Conservation (phyloP, 2,888 invertebrate genomes). For the Bedellia somnulentella region DNA sequence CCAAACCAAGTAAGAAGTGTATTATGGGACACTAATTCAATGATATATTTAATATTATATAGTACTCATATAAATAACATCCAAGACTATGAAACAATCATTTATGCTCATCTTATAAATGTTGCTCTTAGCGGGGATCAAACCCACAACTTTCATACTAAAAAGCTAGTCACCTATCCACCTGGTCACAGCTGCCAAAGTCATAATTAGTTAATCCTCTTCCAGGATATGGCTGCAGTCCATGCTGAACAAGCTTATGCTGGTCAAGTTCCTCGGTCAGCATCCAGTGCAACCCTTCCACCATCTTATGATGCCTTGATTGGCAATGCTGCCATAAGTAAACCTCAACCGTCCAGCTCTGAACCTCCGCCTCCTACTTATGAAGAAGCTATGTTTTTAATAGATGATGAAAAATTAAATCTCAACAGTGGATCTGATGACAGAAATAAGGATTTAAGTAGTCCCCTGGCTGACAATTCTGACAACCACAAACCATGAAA, state of each 20-base stretch:
- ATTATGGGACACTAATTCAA: too few relatives aligned
- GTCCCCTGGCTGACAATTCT: slow-evolving; percentile 21
- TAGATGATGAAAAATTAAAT: slow-evolving; percentile 42
- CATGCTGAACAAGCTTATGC: slow-evolving; percentile 57
- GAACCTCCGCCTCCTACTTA: slow-evolving; percentile 66
- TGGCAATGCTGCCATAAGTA: slow-evolving; percentile 31
- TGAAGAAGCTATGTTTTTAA: slow-evolving; percentile 64
- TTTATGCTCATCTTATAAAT: too few relatives aligned
- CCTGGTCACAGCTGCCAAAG: too few relatives aligned
- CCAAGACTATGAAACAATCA: too few relatives aligned
- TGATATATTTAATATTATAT: too few relatives aligned
- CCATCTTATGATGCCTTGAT: slow-evolving; percentile 66
- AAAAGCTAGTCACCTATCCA: too few relatives aligned
- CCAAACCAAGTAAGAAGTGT: too few relatives aligned
- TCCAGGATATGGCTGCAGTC: slow-evolving; percentile 60
- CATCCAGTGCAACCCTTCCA: slow-evolving; percentile 61
- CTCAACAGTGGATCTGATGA: slow-evolving; percentile 27
- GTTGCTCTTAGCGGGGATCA: too few relatives aligned
- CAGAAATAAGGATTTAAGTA: slow-evolving; percentile 39
- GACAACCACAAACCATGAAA: slow-evolving; percentile 42
- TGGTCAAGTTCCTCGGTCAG: slow-evolving; percentile 54
- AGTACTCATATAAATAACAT: too few relatives aligned
- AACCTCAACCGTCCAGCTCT: slow-evolving; percentile 48
- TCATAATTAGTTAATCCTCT: slow-evolving; percentile 16
- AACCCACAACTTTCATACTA: too few relatives aligned